Percentiles rank a stretch among this genome's conserved stretches.
phyloP scores from a whole-genome alignment of 1,140 invertebrate genomes.

The Aphaenogaster rudis region DNA sequence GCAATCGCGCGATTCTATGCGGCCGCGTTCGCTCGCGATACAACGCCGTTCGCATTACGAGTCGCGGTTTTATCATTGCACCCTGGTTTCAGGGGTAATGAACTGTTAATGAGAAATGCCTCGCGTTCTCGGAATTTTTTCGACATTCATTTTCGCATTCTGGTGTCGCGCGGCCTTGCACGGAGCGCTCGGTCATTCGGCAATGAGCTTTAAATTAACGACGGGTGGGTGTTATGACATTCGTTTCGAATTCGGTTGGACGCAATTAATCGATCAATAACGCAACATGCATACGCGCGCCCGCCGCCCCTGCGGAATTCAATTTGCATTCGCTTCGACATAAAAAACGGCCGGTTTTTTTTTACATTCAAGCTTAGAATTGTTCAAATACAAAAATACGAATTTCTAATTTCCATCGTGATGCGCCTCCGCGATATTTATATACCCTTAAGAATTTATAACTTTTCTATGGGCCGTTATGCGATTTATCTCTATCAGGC shows the following conservation, averaged over 20 bases:
- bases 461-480: constrained; percentile 6
- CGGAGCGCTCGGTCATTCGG: constrained; percentile 12
- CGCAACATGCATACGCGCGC: background rate
- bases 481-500: constrained; percentile 47
- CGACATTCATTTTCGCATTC: constrained; percentile 59
- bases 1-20: constrained; percentile 41
- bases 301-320: background rate
- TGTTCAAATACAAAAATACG: background rate
- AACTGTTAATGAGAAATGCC: constrained; percentile 72
- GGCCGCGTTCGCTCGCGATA: constrained; percentile 8
- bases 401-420: background rate
- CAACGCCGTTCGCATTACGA: constrained; percentile 14
- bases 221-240: constrained; percentile 26
- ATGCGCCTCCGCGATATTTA: background rate
- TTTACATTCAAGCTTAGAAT: constrained; percentile 2
- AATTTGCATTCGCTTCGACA: background rate
- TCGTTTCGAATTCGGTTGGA: constrained; percentile 45
- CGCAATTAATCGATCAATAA: constrained; percentile 46
- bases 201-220: constrained; percentile 53
- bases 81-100: constrained; percentile 66
- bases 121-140: constrained; percentile 56
- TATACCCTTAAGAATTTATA: background rate
- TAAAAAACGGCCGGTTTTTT: background rate
- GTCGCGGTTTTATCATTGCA: constrained; percentile 23
- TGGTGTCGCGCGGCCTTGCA: constrained; percentile 54